Evolutionary conservation across 2,797 vertebrate species (phyloP), one percentile per base, ranked within the genome.

Genomic region (Crenuchus spilurus): DNA sequence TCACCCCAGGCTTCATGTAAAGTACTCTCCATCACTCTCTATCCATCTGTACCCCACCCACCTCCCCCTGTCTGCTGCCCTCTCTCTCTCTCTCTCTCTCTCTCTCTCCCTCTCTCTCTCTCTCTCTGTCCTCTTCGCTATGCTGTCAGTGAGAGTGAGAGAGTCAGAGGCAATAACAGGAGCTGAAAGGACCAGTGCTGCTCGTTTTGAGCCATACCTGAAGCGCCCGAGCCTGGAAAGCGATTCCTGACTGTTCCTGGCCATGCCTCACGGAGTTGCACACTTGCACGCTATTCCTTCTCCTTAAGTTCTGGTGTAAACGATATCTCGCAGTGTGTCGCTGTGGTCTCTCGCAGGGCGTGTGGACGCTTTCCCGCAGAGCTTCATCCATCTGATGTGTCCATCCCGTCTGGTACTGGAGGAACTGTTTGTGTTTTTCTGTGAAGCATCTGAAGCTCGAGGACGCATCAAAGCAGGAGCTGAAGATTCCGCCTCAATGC

Each of bases 1-100:
- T 78, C 70, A 78, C 79, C 71, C 69, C 70, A 78, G 74, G 74
- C 77, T 83, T 81, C 51, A 81, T 80, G 73, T 77, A 69, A 79
- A 79, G 71, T 79, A 71, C 76, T 78, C 74, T 79, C 82, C 67
- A 72, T 83, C 72, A 66, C 44, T 76, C 76, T 72, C 57, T 71
- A 66, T 71, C 52, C 31, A 61, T 71, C 72, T 60, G 55, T 71
- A 61, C 44, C 67, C 71, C 75, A 68, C 75, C 75, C 75, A 74
- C 74, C 46, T 58, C 71, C 76, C 76, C 62, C 44, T 31, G 51
- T 71, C 69, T 71, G 69, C 57, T 61, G 30, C 57, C 46, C 77
- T 37, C 26, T 60, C 58, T 70, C 76, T 64, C 60, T 57, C 55
- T 54, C 69, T 39, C 44, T 49, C 62, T 75, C 74, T 57, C 63